Percentiles rank a stretch among this genome's conserved stretches.
Conservation (phyloP, 1,140 invertebrate genomes). For the Riptortus pedestris region DNA sequence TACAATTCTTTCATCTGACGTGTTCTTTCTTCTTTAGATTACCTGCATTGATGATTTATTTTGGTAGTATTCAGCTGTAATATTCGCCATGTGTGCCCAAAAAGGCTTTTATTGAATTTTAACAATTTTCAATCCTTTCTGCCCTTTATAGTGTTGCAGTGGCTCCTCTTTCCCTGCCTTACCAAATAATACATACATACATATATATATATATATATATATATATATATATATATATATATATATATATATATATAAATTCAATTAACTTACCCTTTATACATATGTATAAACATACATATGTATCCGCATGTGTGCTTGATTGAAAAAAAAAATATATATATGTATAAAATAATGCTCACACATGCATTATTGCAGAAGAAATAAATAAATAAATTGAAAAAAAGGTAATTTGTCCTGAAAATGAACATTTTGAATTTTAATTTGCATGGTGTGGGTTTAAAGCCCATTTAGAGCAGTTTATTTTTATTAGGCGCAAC, state of each 20-base stretch:
- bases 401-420: neutral
- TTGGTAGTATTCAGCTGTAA: constrained; percentile 14
- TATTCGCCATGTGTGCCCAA: constrained; percentile 10
- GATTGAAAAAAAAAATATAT: no score
- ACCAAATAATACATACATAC: neutral
- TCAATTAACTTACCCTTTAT: constrained; percentile 11
- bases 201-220: no score
- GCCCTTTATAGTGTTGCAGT: constrained; percentile 22
- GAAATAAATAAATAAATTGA: neutral
- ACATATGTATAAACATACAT: neutral
- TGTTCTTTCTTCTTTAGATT: constrained; percentile 6
- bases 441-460: constrained; percentile 4
- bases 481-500: neutral
- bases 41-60: constrained; percentile 10
- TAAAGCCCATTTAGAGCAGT: neutral
- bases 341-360: neutral
- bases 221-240: no score
- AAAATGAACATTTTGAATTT: neutral
- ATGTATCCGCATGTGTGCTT: constrained; percentile 13
- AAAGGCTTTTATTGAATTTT: neutral
- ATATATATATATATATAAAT: no score
- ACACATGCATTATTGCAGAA: neutral
- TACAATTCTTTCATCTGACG: constrained; percentile 5
- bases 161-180: constrained; percentile 27
- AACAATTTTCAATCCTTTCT: neutral